phyloP scores from a whole-genome alignment of 2,113 vertebrate species.

The Isurus oxyrinchus region DNA sequence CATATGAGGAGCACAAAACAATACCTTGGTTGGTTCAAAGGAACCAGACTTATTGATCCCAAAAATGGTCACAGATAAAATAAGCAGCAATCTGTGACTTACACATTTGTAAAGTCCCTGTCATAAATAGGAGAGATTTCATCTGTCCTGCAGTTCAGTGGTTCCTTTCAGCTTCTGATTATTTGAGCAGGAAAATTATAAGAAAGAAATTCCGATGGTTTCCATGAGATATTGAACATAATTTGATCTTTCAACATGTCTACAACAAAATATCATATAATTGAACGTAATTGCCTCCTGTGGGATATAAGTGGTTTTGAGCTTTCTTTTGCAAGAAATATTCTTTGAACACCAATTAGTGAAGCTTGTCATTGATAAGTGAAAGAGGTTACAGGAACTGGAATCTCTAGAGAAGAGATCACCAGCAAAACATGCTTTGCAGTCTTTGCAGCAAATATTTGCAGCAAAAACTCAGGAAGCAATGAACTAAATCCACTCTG shows the following conservation, averaged over 20 bases:
- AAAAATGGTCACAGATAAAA: neutral
- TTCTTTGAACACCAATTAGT: neutral
- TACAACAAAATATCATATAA: neutral
- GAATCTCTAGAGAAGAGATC: neutral
- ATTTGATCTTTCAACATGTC: neutral
- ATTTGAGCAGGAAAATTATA: neutral
- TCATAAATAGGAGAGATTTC: neutral
- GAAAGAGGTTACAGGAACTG: neutral
- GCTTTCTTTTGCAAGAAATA: neutral
- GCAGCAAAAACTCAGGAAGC: neutral
- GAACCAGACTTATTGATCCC: neutral
- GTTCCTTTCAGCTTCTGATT: neutral
- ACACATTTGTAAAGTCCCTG: neutral
- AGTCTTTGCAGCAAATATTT: neutral
- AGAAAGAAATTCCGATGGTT: neutral
- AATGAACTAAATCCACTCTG: neutral
- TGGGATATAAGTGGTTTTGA: neutral
- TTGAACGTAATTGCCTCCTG: neutral
- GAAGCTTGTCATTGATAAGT: neutral
- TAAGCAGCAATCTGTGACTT: neutral
- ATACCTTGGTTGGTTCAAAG: neutral
- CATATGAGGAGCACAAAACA: neutral
- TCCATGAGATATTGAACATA: neutral
- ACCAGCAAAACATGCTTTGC: neutral
- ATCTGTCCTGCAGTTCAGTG: neutral